Percentiles rank a stretch among this genome's conserved stretches.
phyloP scores from a whole-genome alignment of 2,888 invertebrate species.

The Melinaea menophilus region DNA sequence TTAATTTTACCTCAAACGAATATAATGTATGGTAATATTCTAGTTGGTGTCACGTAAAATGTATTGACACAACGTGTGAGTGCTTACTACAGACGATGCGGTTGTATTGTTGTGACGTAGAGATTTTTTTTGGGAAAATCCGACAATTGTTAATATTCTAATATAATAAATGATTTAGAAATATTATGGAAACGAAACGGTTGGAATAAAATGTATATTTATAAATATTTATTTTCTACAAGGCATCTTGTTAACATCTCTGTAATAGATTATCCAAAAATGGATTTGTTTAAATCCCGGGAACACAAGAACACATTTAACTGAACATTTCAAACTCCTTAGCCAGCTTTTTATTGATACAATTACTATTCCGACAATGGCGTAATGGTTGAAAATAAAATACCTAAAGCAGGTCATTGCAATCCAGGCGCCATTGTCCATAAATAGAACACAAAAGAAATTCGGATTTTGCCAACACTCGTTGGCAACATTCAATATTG shows the following conservation, averaged over 20 bases:
- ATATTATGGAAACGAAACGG: background rate
- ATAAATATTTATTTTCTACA: background rate
- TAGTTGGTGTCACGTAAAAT: background rate
- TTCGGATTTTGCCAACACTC: slow-evolving; percentile 46
- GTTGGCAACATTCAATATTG: slow-evolving; percentile 12
- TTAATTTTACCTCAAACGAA: no score
- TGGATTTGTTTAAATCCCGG: slow-evolving; percentile 1
- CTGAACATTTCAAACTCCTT: slow-evolving; percentile 30
- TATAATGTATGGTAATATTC: background rate
- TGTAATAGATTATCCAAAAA: background rate
- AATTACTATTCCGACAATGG: slow-evolving; percentile 60
- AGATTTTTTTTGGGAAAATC: slow-evolving; percentile 33
- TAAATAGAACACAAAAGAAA: slow-evolving; percentile 63
- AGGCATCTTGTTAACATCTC: background rate
- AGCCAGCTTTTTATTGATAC: slow-evolving; percentile 54
- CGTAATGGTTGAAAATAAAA: slow-evolving; percentile 67
- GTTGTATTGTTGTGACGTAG: slow-evolving; percentile 41
- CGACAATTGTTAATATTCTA: background rate
- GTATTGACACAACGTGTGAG: slow-evolving; percentile 17
- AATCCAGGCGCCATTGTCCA: slow-evolving; percentile 70
- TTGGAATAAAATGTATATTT: background rate
- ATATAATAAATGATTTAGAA: background rate
- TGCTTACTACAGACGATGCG: slow-evolving; percentile 30
- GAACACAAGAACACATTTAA: slow-evolving; percentile 13
- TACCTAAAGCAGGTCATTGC: slow-evolving; percentile 56